Evolutionary conservation across 2,113 vertebrate genomes (phyloP), one percentile per base, ranked within the genome.

Genomic region (Dermatemys mawii): DNA sequence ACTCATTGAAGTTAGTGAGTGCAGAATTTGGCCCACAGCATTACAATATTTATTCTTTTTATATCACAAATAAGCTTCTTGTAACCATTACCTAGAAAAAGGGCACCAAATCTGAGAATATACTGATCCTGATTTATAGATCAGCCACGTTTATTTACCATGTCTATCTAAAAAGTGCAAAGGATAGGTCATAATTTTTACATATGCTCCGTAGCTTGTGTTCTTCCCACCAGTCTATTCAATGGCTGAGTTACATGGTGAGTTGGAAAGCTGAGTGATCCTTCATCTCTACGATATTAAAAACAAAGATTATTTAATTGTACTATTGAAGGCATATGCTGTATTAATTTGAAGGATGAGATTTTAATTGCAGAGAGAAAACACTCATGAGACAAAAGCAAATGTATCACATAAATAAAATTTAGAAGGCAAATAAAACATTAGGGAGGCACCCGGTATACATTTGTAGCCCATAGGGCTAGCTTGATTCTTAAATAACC

Each of bases 391-490:
- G 5, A 49, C 70, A 81, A 57, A 73, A 94, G 21, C 82, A 95
- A 82, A 41, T 53, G 80, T 8, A 85, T 79, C 67, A 84, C 19
- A 46, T 73, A 94, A 96, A 84, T 16, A n/a, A 90, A 73, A 49
- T 22, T 84, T 3, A 53, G 41, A 50, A 86, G 67, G 75, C 3
- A 94, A 84, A 96, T 96, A 92, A 57, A 92, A 93, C 35, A 84
- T 75, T 91, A 88, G 85, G 93, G 67, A 95, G 84, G 55, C 82
- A 95, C 55, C 87, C 79, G 93, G 79, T 95, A 94, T 95, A 96
- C 97, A 70, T 70, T 21, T 21, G 63, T 70, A 38, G 17, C 17
- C 63, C 63, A 38, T 4, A 38, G 63, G n/a, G 19, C 63, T 38
- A 70, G 17, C n/a, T n/a, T 70, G 63, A 70, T 70, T 70, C 63